Evolutionary conservation across 92 coral and sea anemone genomes (phyloP).

Genomic region (Phenganax stokvisi): DNA sequence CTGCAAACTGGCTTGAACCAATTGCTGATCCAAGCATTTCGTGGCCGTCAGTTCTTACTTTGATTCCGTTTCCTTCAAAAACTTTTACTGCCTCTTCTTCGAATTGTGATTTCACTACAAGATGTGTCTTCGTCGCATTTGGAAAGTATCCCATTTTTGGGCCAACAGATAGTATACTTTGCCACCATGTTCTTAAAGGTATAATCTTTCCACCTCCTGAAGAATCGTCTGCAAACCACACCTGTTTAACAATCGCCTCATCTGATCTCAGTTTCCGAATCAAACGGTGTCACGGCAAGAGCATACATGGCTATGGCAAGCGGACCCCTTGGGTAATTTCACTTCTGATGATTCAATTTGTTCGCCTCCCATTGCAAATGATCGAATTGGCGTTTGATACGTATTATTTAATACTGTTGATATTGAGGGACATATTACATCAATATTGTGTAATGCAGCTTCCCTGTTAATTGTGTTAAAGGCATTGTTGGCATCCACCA

Average conservation of each 20-base stretch:
- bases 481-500: slow-evolving; percentile 43
- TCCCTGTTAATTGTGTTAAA: slow-evolving; percentile 36
- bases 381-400: slow-evolving; percentile 2
- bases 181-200: slow-evolving; percentile 5
- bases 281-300: slow-evolving; percentile 10
- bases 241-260: background rate
- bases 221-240: slow-evolving; percentile 9
- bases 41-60: background rate
- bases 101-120: slow-evolving; percentile 15
- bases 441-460: slow-evolving; percentile 37
- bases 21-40: slow-evolving; percentile 6
- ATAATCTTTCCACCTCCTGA: slow-evolving; percentile 11
- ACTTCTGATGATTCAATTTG: slow-evolving; percentile 12
- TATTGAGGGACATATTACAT: slow-evolving; percentile 17
- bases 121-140: background rate
- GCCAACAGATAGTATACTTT: background rate
- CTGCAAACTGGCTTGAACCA: slow-evolving; percentile 8
- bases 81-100: slow-evolving; percentile 4
- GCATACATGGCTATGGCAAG: slow-evolving; percentile 25
- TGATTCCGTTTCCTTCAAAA: slow-evolving; percentile 8
- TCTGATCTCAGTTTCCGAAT: slow-evolving; percentile 1
- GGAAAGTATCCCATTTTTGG: slow-evolving; percentile 11
- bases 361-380: slow-evolving; percentile 10
- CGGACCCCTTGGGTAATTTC: slow-evolving; percentile 17
- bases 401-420: slow-evolving; percentile 12